Conservation (phyloP, 1,140 invertebrate genomes). For the Hypsibius dujardini region DNA sequence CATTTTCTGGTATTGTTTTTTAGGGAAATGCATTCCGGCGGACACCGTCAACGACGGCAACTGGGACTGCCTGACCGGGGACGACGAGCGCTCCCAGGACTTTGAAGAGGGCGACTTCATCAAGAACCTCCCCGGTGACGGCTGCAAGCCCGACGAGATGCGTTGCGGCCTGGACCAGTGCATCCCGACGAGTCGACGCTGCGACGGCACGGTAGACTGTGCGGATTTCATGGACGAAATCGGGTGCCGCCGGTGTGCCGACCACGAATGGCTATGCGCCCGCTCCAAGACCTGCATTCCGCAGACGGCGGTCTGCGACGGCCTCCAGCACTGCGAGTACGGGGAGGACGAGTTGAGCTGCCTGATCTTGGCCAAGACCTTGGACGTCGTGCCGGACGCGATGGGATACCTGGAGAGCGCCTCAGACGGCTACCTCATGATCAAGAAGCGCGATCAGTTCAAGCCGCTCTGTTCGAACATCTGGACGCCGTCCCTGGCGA, state of each 20-base stretch:
- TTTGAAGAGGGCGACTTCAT: constrained; percentile 13
- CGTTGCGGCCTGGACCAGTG: constrained; percentile 12
- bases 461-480: neutral
- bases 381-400: neutral
- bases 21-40: constrained; percentile 7
- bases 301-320: neutral
- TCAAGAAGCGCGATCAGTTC: neutral
- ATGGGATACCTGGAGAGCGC: constrained; percentile 11
- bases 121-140: neutral
- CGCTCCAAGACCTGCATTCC: neutral
- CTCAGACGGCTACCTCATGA: constrained; percentile 14
- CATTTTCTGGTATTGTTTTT: too few species aligned
- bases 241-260: neutral
- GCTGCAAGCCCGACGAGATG: neutral
- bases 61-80: constrained; percentile 4
- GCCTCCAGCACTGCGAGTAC: constrained; percentile 14
- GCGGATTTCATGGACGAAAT: constrained; percentile 6
- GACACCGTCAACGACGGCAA: constrained; percentile 5
- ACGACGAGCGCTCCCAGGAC: neutral
- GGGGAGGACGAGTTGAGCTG: constrained; percentile 12
- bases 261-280: neutral
- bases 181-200: neutral
- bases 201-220: constrained; percentile 7
- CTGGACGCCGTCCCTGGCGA: constrained; percentile 1
- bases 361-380: neutral